phyloP scores from a whole-genome alignment of 92 coral and sea anemone species.

The Actinernus sp. region DNA sequence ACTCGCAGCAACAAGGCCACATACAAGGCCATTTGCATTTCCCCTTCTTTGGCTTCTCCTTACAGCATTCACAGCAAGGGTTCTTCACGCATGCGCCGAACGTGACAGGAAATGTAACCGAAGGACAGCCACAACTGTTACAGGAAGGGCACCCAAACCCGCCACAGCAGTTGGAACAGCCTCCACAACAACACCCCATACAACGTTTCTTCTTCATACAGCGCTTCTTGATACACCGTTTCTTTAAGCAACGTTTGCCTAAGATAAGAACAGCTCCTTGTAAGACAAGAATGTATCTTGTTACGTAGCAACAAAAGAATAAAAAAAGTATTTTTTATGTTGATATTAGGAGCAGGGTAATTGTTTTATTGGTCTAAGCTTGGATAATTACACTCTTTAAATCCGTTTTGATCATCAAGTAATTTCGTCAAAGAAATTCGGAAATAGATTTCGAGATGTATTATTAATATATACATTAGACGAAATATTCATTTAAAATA shows the following conservation, averaged over 20 bases:
- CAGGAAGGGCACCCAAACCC: slow-evolving; percentile 52
- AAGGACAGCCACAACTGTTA: slow-evolving; percentile 53
- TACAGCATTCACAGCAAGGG: slow-evolving; percentile 73
- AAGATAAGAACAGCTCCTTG: too few relatives aligned
- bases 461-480: too few relatives aligned
- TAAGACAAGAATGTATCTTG: too few relatives aligned
- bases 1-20: slow-evolving; percentile 84
- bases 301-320: not conserved
- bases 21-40: slow-evolving; percentile 71
- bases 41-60: slow-evolving; percentile 48
- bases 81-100: slow-evolving; percentile 77
- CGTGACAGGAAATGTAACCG: slow-evolving; percentile 61
- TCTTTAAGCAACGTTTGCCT: slow-evolving; percentile 41
- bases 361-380: too few relatives aligned
- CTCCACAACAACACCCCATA: slow-evolving; percentile 24
- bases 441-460: too few relatives aligned
- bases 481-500: too few relatives aligned
- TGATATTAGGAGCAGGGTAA: too few relatives aligned
- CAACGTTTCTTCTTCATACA: slow-evolving; percentile 7
- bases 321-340: too few relatives aligned
- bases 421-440: too few relatives aligned
- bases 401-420: too few relatives aligned
- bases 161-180: slow-evolving; percentile 59
- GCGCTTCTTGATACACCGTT: not conserved
- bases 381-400: too few relatives aligned